These are phyloP conservation scores for Aurelia sp. DNA, from an alignment of 30 jellyfish, hydroid and myxozoan genomes.

Conservation along the genomic window DNA sequence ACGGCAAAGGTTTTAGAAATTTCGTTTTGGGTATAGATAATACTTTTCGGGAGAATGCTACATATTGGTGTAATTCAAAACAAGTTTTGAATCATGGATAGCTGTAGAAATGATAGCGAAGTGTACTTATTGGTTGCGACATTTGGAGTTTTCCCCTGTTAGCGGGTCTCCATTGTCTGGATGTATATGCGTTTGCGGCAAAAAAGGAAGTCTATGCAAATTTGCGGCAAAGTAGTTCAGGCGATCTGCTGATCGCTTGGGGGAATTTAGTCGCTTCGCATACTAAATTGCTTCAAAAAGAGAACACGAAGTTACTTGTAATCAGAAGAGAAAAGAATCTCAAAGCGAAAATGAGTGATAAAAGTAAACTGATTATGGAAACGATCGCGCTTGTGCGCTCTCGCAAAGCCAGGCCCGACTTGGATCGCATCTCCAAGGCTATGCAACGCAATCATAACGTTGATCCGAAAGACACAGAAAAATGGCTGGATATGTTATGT, in stretches of 20 bases:
- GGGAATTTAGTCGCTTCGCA: background rate
- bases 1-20: background rate
- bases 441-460: slow-evolving; percentile 82
- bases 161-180: slow-evolving; percentile 34
- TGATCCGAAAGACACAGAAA: slow-evolving; percentile 76
- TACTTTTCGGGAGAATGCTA: too few species aligned
- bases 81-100: background rate
- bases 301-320: background rate
- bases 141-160: slow-evolving; percentile 17
- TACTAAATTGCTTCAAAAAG: background rate
- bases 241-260: background rate
- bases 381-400: slow-evolving; percentile 84
- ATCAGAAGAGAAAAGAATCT: background rate
- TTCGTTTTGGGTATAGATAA: background rate
- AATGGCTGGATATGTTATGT: slow-evolving; percentile 62
- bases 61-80: background rate
- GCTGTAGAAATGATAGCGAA: background rate
- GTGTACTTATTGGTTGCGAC: background rate
- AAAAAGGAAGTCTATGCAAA: slow-evolving; percentile 68
- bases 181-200: slow-evolving; percentile 79
- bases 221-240: slow-evolving; percentile 53
- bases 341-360: slow-evolving; percentile 37
- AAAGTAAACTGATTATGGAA: slow-evolving; percentile 58
- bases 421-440: slow-evolving; percentile 84
- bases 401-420: slow-evolving; percentile 87